Conservation (phyloP, 2,113 vertebrate genomes). For the Podarcis muralis region DNA sequence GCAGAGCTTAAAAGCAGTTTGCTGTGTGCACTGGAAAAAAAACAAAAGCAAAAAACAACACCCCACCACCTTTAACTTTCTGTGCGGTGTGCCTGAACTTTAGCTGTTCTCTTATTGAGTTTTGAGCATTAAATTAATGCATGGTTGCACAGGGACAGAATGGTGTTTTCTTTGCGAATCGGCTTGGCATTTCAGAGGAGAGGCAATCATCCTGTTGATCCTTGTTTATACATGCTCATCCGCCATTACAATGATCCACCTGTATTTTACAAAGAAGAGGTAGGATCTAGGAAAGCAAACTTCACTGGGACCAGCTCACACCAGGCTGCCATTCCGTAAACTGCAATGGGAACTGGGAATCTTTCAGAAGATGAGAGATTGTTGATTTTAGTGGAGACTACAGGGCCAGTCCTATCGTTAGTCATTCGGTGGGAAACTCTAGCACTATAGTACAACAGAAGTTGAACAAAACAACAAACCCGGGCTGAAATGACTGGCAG, state of each 20-base stretch:
- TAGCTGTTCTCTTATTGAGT: background rate
- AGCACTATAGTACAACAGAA: too few relatives aligned
- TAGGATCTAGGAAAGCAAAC: accelerated
- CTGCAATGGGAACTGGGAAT: background rate
- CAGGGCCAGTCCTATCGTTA: too few relatives aligned
- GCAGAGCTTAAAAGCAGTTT: background rate
- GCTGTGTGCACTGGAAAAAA: background rate
- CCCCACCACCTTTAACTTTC: background rate
- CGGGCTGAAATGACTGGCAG: too few relatives aligned
- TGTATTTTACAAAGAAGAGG: background rate
- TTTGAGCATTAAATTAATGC: background rate
- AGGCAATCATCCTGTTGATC: accelerated
- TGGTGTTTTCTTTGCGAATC: background rate
- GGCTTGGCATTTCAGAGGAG: background rate
- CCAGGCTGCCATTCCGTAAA: too few relatives aligned
- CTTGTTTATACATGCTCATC: accelerated
- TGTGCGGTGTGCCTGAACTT: background rate
- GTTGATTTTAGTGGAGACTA: too few relatives aligned
- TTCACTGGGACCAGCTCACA: too few relatives aligned
- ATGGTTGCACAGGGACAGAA: accelerated
- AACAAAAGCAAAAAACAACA: too few relatives aligned
- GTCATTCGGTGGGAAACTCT: too few relatives aligned
- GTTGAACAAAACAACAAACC: too few relatives aligned
- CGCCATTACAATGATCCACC: background rate
- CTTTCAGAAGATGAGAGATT: background rate